Percentiles rank a stretch among this genome's conserved stretches.
These are phyloP conservation scores for Balearica regulorum DNA, from an alignment of 2,797 vertebrate genomes.

Conservation along the genomic window DNA sequence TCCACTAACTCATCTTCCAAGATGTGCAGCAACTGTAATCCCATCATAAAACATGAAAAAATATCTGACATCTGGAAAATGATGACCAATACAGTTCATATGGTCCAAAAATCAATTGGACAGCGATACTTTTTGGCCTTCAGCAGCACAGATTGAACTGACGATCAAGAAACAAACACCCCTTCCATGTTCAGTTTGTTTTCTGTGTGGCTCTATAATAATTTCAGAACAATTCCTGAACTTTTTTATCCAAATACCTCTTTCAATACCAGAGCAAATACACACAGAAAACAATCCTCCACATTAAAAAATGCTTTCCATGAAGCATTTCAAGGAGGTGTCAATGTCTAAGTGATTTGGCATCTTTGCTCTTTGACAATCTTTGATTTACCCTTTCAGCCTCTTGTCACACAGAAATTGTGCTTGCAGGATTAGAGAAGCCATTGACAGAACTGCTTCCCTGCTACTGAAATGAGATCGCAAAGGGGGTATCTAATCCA, in stretches of 20 bases:
- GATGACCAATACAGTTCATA: neutral
- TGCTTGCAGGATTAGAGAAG: neutral
- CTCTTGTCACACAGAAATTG: neutral
- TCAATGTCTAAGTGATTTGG: neutral
- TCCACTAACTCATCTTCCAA: neutral
- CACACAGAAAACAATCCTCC: neutral
- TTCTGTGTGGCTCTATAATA: neutral
- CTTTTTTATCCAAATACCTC: neutral
- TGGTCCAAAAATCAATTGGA: neutral
- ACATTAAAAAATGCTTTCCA: neutral
- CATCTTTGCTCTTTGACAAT: neutral
- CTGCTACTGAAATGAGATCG: neutral
- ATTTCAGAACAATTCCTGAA: neutral
- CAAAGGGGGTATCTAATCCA: neutral
- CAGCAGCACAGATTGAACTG: neutral
- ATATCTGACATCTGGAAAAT: neutral
- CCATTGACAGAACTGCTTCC: neutral
- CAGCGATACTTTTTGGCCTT: neutral
- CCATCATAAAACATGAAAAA: neutral
- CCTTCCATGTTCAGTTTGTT: neutral
- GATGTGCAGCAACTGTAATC: neutral
- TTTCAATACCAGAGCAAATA: neutral
- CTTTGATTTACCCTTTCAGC: neutral
- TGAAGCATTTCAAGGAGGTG: neutral
- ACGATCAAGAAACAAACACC: neutral